Evolutionary conservation across 2,113 vertebrate genomes (phyloP).

Genomic region (Paedocypris sp.): DNA sequence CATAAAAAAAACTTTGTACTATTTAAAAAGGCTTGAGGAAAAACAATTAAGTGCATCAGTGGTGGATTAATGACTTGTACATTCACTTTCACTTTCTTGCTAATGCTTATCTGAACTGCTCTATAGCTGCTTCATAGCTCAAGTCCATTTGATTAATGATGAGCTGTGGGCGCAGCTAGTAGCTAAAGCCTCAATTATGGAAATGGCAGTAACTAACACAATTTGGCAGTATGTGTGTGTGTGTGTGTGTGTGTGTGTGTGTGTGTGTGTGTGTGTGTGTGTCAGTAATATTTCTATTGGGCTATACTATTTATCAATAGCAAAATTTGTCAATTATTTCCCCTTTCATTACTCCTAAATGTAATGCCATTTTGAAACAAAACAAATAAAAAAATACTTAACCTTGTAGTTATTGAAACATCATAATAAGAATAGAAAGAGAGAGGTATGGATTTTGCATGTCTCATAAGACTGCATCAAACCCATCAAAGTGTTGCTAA

Average conservation of each 20-base stretch:
- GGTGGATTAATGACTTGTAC: constrained; percentile 81
- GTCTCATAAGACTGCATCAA: too few species aligned
- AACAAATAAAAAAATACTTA: too few species aligned
- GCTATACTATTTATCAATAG: constrained; percentile 95
- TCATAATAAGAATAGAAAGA: too few species aligned
- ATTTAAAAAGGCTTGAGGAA: constrained; percentile 33
- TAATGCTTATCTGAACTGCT: constrained; percentile 79
- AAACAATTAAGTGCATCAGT: constrained; percentile 71
- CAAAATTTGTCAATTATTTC: constrained; percentile 84
- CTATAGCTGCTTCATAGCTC: constrained; percentile 84
- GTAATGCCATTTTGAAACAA: constrained; percentile 31
- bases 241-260: too few species aligned
- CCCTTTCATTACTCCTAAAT: constrained; percentile 40
- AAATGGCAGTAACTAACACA: constrained; percentile 92
- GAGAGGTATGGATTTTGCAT: too few species aligned
- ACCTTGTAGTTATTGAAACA: constrained; percentile 14
- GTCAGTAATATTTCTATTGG: constrained; percentile 98
- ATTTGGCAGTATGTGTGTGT: too few species aligned
- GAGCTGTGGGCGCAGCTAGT: constrained; percentile 94
- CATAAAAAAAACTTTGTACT: constrained; percentile 35
- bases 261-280: too few species aligned
- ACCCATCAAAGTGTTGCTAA: too few species aligned
- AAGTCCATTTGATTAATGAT: constrained; percentile 95
- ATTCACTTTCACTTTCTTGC: constrained; percentile 75
- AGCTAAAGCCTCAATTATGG: constrained; percentile 99